phyloP scores from a whole-genome alignment of 2,797 vertebrate genomes.

The Macrochelys suwanniensis region DNA sequence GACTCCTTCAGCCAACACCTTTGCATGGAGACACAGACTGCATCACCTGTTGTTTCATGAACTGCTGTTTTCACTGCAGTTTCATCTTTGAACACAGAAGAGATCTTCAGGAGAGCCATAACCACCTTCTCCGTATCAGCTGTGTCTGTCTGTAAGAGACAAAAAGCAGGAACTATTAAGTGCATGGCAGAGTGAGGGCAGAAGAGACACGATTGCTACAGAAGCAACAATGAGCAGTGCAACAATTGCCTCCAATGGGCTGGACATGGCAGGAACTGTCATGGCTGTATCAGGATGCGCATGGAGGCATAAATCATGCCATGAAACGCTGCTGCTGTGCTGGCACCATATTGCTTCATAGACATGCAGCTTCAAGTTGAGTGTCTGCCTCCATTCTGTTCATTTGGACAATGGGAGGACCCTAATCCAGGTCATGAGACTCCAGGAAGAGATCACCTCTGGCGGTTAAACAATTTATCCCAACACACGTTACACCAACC shows the following conservation, averaged over 20 bases:
- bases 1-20: background rate
- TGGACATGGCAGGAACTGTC: background rate
- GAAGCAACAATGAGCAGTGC: background rate
- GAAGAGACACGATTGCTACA: background rate
- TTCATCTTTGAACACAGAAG: slow-evolving; percentile 95
- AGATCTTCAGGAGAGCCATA: slow-evolving; percentile 91
- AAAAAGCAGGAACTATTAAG: background rate
- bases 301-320: background rate
- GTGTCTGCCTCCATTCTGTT: background rate
- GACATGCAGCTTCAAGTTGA: background rate
- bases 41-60: slow-evolving; percentile 82
- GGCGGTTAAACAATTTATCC: background rate
- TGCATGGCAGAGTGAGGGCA: background rate
- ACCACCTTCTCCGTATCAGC: slow-evolving; percentile 89
- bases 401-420: background rate
- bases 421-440: background rate
- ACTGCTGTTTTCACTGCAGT: slow-evolving; percentile 84
- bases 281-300: background rate
- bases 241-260: background rate
- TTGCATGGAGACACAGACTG: background rate
- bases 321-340: background rate
- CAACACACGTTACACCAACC: background rate
- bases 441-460: background rate
- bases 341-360: background rate
- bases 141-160: slow-evolving; percentile 87